Conservation (phyloP, 2,888 invertebrate genomes). For the Drosophila nigritarsus region DNA sequence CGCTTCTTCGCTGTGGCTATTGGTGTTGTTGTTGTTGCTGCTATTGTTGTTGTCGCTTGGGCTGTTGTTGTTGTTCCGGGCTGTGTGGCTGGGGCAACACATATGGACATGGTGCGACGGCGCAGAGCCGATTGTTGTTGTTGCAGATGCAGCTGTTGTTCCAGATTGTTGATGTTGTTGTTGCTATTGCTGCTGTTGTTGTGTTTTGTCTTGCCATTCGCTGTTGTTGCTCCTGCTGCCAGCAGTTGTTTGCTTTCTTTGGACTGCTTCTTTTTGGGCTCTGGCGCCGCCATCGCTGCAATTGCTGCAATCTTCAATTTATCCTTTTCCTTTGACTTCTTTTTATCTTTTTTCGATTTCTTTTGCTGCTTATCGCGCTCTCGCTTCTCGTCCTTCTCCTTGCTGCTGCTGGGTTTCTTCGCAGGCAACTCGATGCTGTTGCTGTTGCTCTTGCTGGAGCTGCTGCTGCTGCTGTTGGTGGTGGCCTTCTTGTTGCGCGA, state of each 20-base stretch:
- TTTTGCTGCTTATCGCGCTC: slow-evolving; percentile 63
- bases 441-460: slow-evolving; percentile 41
- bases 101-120: slow-evolving; percentile 75
- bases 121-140: slow-evolving; percentile 51
- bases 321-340: slow-evolving; percentile 68
- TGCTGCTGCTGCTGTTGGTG: slow-evolving; percentile 32
- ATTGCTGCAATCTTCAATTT: slow-evolving; percentile 49
- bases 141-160: slow-evolving; percentile 23
- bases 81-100: slow-evolving; percentile 44
- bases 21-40: slow-evolving; percentile 41
- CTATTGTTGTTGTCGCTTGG: slow-evolving; percentile 33
- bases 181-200: slow-evolving; percentile 17
- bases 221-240: slow-evolving; percentile 28
- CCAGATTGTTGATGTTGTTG: slow-evolving; percentile 2
- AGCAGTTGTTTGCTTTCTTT: slow-evolving; percentile 32
- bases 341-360: slow-evolving; percentile 69
- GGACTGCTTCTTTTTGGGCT: slow-evolving; percentile 45
- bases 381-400: slow-evolving; percentile 64
- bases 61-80: slow-evolving; percentile 2
- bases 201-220: slow-evolving; percentile 68
- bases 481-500: slow-evolving; percentile 87
- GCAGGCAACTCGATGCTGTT: slow-evolving; percentile 19
- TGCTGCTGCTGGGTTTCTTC: slow-evolving; percentile 55
- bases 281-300: slow-evolving; percentile 16
- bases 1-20: slow-evolving; percentile 74